Percentiles rank a stretch among this genome's conserved stretches.
Conservation (phyloP, 2,113 vertebrate species). For the Thalassarche chlororhynchos region DNA sequence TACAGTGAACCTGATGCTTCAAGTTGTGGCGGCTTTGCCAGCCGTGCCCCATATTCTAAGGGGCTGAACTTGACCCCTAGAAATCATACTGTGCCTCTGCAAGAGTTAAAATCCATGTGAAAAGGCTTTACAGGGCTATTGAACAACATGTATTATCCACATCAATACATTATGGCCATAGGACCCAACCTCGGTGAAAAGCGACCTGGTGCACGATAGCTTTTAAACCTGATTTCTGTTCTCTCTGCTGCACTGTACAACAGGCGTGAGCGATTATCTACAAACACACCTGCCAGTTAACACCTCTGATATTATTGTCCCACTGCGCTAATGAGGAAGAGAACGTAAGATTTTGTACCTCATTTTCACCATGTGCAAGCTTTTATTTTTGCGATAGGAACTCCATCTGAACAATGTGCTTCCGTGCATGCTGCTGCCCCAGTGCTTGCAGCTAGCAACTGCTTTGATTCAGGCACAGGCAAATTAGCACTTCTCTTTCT, state of each 20-base stretch:
- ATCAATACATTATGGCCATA: not conserved
- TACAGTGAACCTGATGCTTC: not conserved
- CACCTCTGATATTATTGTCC: slow-evolving; percentile 60
- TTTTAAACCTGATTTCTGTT: slow-evolving; percentile 26
- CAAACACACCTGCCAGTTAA: slow-evolving; percentile 36
- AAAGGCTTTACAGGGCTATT: not conserved
- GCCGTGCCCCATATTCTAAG: not conserved
- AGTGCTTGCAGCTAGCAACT: not conserved
- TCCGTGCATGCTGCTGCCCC: not conserved
- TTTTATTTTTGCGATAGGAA: slow-evolving; percentile 18
- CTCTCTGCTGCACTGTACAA: not conserved
- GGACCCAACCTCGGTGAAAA: not conserved
- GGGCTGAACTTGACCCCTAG: not conserved
- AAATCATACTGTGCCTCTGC: not conserved
- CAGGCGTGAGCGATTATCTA: not conserved
- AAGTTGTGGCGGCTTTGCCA: not conserved
- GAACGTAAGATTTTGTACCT: slow-evolving; percentile 1
- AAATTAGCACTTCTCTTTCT: slow-evolving; percentile 43
- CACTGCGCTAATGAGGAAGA: slow-evolving; percentile 50
- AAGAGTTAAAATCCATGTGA: slow-evolving; percentile 16
- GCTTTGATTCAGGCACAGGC: not conserved
- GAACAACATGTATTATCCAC: not conserved
- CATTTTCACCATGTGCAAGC: slow-evolving; percentile 46
- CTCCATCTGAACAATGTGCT: not conserved
- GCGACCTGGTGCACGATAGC: not conserved